Base-by-base conservation (phyloP, 1,140 invertebrate genomes). In the Drosophila erecta region DNA sequence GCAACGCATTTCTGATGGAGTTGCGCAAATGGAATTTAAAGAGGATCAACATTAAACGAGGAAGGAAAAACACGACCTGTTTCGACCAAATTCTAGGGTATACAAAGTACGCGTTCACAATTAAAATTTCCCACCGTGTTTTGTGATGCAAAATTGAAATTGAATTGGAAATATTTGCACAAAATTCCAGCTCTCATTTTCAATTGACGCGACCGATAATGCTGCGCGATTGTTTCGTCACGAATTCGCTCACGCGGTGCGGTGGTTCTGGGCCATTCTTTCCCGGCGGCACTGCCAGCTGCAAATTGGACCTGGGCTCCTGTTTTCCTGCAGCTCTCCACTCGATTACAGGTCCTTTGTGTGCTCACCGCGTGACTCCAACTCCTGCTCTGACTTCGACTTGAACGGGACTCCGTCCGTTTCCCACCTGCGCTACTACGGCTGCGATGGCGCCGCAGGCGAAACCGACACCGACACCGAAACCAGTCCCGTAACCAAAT, bases 271-370 rank as follows among this genome's bases (percentile, higher is more conserved):
- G 17, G 33, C 14, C 12, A 15, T 3, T 17, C 30, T 27, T 37
- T 17, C 4, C 2, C 35, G 33, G 43, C 27, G 47, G 49, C 40
- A 46, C 54, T 55, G 37, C 66, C 58, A 50, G 51, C 74, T 75
- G 79, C 49, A 67, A 83, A 79, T 66, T 67, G 44, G 15, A 47
- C 38, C 38, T 33, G 20, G 53, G 75, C 61, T 72, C 44, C 60
- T 58, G 61, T 71, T 79, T 70, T 76, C 53, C 57, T 62, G 81
- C 46, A 47, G 10, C 65, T 54, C 79, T 71, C 62, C 83, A 86
- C 83, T 86, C 81, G 81, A 87, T 86, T 86, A 87, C 78, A 86
- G 74, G 78, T 57, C 79, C 81, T 86, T 87, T 86, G 81, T 87
- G 74, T 59, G 35, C 15, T 20, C 55, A 15, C 40, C 22, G 7